Evolutionary conservation across 1,140 invertebrate genomes (phyloP), one percentile per base, ranked within the genome.

Genomic region (Drosophila malerkotliana): DNA sequence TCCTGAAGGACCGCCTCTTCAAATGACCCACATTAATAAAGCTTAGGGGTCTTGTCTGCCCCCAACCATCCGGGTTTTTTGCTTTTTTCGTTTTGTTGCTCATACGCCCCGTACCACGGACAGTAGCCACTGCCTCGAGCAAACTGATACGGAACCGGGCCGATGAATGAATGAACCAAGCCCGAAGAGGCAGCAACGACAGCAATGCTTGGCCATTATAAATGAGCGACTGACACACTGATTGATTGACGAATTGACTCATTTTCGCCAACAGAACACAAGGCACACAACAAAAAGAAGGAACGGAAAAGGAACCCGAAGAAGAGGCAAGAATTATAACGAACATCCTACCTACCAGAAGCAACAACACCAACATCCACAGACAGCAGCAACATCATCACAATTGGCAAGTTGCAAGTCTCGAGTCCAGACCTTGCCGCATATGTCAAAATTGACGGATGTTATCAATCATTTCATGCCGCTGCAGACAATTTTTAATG

Each of bases 401-500:
- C 45, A 53, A 54, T 32, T 53, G 51, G 41, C 41, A 45, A 26
- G 54, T 57, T 53, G 67, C 44, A 63, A 63, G 47, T 66, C 34
- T 56, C 55, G 45, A 58, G 77, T 69, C 45, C 77, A 71, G 78
- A 74, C 77, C 60, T 62, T 74, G 72, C 72, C 67, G 84, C 79
- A 88, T 83, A 89, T 88, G 83, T 89, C 83, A 88, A 85, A 84
- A 85, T 90, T 87, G 81, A 90, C 85, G 85, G 85, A 90, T 90
- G 85, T 90, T 90, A 90, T 90, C 82, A 90, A 90, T 90, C 85
- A 90, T 87, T 87, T 87, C 71, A 76, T 88, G 82, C 82, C 83
- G 82, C 82, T 85, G 82, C 82, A 85, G 82, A 85, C 82, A 78
- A 87, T 85, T 85, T 85, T 85, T 85, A 85, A 85, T 85, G 82